These are phyloP conservation scores for Proales similis DNA, from an alignment of 1,140 invertebrate species.

Conservation along the genomic window DNA sequence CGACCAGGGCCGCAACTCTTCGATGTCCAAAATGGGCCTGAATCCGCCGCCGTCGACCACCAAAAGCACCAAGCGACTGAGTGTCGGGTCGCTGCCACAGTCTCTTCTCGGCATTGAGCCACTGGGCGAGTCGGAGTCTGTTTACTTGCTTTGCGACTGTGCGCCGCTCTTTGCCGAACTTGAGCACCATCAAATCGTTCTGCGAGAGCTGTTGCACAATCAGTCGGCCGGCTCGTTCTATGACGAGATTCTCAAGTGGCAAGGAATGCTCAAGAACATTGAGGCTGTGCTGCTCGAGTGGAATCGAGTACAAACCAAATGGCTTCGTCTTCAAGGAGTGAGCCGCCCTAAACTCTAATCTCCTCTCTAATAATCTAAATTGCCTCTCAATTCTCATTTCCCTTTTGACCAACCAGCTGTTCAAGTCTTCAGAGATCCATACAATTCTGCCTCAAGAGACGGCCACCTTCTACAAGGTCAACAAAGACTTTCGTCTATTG, in stretches of 20 bases:
- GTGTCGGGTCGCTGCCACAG: conserved; percentile 47
- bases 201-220: conserved; percentile 50
- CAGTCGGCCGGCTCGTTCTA: conserved; percentile 50
- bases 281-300: conserved; percentile 49
- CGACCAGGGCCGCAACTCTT: conserved; percentile 2
- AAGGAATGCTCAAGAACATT: conserved; percentile 50
- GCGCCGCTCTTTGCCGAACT: conserved; percentile 51
- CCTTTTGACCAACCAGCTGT: conserved; percentile 42
- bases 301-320: conserved; percentile 52
- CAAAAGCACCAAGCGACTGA: conserved; percentile 47
- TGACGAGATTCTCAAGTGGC: conserved; percentile 53
- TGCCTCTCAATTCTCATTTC: neutral
- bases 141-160: conserved; percentile 46
- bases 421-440: conserved; percentile 45
- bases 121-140: conserved; percentile 43
- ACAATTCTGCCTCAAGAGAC: conserved; percentile 47
- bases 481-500: conserved; percentile 48
- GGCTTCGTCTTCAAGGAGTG: conserved; percentile 51
- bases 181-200: conserved; percentile 50
- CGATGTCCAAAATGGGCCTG: conserved; percentile 21
- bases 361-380: conserved; percentile 10
- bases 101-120: conserved; percentile 48
- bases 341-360: neutral
- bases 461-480: conserved; percentile 44
- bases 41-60: conserved; percentile 39